phyloP scores from a whole-genome alignment of 2,797 vertebrate genomes.

The Amblyraja radiata region DNA sequence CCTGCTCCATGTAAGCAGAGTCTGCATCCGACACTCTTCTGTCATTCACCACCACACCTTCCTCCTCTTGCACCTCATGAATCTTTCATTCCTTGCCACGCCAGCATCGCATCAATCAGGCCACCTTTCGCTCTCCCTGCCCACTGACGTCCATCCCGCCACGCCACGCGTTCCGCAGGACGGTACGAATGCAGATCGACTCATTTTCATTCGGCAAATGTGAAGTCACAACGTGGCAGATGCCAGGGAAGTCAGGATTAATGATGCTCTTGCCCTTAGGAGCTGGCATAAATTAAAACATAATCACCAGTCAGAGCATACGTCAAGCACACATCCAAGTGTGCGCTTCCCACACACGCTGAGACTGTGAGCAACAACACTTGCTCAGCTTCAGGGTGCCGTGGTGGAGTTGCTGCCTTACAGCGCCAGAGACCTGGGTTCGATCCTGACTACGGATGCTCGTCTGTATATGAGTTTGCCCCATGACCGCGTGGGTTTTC shows the following conservation, averaged over 20 bases:
- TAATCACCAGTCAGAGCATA: neutral
- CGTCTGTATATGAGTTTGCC: too few species aligned
- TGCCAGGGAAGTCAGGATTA: neutral
- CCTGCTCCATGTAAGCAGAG: too few species aligned
- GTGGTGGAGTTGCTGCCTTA: too few species aligned
- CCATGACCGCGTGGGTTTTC: too few species aligned
- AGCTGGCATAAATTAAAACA: constrained; percentile 20
- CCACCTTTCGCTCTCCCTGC: neutral
- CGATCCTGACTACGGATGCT: too few species aligned
- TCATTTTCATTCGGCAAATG: neutral
- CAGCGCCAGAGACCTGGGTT: too few species aligned
- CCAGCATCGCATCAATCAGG: neutral
- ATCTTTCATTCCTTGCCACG: too few species aligned
- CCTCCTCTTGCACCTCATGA: neutral
- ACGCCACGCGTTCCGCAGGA: neutral
- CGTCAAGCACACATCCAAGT: neutral
- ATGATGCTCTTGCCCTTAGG: constrained; percentile 10
- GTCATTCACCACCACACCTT: neutral
- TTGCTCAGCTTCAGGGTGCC: neutral
- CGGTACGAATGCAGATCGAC: neutral
- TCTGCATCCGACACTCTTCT: too few species aligned
- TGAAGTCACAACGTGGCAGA: neutral
- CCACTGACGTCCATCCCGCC: neutral
- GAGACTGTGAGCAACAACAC: neutral
- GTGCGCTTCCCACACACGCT: neutral